These are phyloP conservation scores for Harpagus bidentatus DNA, from an alignment of 2,113 vertebrate species.

Conservation along the genomic window DNA sequence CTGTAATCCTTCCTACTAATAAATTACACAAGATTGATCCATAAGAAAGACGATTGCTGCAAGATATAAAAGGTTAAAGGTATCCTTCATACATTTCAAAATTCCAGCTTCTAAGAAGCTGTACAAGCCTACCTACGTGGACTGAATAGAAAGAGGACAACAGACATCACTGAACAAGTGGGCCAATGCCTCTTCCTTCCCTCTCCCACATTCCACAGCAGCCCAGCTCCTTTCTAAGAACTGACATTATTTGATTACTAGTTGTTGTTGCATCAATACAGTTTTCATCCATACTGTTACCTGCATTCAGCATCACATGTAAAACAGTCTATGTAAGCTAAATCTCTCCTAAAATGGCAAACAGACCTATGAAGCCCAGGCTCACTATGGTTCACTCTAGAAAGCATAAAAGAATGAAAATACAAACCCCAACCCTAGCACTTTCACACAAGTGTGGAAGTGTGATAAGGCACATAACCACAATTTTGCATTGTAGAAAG, in stretches of 20 bases:
- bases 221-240: background rate
- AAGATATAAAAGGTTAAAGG: background rate
- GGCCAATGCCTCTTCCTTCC: background rate
- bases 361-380: background rate
- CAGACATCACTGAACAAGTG: accelerated
- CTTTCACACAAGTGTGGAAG: background rate
- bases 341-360: background rate
- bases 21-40: accelerated
- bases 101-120: background rate
- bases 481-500: background rate
- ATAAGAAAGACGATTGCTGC: background rate
- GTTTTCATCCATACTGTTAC: background rate
- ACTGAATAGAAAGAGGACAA: background rate
- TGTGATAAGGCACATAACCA: background rate
- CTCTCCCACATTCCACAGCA: background rate
- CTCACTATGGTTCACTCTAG: background rate
- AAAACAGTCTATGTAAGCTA: background rate
- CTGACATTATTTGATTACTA: background rate
- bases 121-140: background rate
- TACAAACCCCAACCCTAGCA: background rate
- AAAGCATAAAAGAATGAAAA: background rate
- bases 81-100: background rate
- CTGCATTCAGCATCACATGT: background rate
- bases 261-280: background rate
- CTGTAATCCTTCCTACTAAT: background rate